Percentiles rank a stretch among this genome's conserved stretches.
These are phyloP conservation scores for Mesocricetus auratus DNA, from an alignment of 2,113 vertebrate genomes.

Conservation along the genomic window DNA sequence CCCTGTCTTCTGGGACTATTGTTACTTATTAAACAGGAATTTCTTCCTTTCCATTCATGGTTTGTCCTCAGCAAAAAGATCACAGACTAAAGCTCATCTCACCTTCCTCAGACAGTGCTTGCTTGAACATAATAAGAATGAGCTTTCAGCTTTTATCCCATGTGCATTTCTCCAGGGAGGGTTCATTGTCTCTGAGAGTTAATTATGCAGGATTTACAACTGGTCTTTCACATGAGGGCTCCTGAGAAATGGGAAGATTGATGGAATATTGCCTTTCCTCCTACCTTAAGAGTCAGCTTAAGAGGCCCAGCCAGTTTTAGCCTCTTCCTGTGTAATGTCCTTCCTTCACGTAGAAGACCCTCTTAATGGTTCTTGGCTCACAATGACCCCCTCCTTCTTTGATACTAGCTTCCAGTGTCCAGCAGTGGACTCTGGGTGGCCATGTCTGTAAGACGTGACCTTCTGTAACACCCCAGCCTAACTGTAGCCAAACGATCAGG, in stretches of 20 bases:
- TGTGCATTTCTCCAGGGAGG: conserved; percentile 24
- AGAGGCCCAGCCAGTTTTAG: neutral
- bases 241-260: conserved; percentile 5
- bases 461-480: neutral
- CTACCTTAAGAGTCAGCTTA: neutral
- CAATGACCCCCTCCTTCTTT: neutral
- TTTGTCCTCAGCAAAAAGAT: conserved; percentile 1
- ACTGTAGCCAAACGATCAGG: neutral
- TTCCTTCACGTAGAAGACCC: neutral
- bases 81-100: neutral
- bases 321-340: neutral
- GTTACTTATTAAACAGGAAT: neutral
- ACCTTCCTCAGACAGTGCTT: neutral
- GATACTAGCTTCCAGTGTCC: neutral
- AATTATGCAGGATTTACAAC: conserved; percentile 22
- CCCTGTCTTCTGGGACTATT: neutral
- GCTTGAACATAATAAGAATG: neutral
- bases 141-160: conserved; percentile 28
- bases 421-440: neutral
- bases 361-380: neutral
- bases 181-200: conserved; percentile 24
- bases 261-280: neutral
- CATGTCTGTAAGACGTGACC: neutral
- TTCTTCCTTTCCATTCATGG: conserved; percentile 26
- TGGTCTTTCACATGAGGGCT: neutral